Evolutionary conservation across 1,140 invertebrate genomes (phyloP).

Genomic region (Ctenoplectra terminalis): DNA sequence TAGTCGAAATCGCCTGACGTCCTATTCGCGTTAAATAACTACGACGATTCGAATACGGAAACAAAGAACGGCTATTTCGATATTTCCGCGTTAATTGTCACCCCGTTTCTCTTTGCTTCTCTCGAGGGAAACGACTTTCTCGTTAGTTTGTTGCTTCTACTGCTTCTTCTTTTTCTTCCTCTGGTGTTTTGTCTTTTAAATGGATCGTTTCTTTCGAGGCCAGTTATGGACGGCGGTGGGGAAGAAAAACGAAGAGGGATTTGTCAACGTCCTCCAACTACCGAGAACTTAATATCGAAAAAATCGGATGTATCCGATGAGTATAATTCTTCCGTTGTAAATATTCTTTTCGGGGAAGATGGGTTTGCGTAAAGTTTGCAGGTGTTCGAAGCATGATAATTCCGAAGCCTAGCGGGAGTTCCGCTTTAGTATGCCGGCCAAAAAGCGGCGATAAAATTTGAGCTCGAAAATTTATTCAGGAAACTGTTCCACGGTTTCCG

Average conservation of each 20-base stretch:
- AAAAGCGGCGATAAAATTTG: slow-evolving; percentile 31
- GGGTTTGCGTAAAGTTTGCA: neutral
- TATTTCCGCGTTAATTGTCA: slow-evolving; percentile 26
- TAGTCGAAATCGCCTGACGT: slow-evolving; percentile 21
- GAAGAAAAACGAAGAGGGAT: neutral
- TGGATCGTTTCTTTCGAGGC: neutral
- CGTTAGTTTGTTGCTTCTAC: too few species aligned
- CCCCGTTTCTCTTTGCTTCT: too few species aligned
- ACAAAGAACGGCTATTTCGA: neutral
- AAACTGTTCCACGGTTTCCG: slow-evolving; percentile 13
- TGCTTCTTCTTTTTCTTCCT: neutral
- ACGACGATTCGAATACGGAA: neutral
- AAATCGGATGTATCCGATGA: too few species aligned
- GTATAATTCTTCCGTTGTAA: neutral
- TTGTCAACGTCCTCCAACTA: neutral
- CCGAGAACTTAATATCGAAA: neutral
- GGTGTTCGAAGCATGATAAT: slow-evolving; percentile 4
- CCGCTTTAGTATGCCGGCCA: slow-evolving; percentile 7
- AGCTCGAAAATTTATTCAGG: slow-evolving; percentile 29
- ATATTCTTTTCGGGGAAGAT: neutral
- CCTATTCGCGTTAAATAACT: slow-evolving; percentile 6
- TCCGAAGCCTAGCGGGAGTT: neutral
- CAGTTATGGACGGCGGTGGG: neutral
- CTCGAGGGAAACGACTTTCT: neutral
- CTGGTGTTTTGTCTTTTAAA: neutral